Evolutionary conservation across 1,140 invertebrate species (phyloP), one percentile per base, ranked within the genome.

Genomic region (Pseudomyrmex pallidus): DNA sequence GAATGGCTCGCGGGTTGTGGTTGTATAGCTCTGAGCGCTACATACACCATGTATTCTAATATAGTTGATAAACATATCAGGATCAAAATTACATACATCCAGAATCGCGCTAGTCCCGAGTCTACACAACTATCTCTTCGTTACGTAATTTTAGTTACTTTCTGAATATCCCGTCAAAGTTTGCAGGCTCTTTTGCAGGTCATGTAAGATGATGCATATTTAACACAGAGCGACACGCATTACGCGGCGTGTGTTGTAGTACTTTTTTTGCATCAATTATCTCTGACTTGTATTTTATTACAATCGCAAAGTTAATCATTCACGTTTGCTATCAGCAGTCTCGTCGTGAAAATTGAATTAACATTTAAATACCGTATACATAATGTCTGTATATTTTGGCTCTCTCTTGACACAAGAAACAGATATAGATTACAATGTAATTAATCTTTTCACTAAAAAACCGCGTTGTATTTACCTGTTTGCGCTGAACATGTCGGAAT

Each of bases 61-160:
- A 70, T 59, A 78, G 20, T 59, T 17, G 52, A n/a, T 59, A 70
- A 78, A 78, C 52, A n/a, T 59, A 70, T 57, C 66, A 78, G 48
- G 15, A 15, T 12, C 20, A 70, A 78, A 78, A 68, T 78, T 78
- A 59, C 70, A 70, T 20, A 20, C 12, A 44, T 61, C 20, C 61
- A 72, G 8, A 80, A 72, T 80, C 70, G 44, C 20, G 35, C n/a
- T 17, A 46, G 2, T 15, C 10, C 44, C 22, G 44, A 73, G 57
- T 35, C 35, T 9, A 9, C 54, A 20, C 13, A 12, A 1, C 8
- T 61, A 44, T 15, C 2, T 8, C 9, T 15, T 74, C 20, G 13
- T 74, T 73, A 61, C 13, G 48, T 61, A 25, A 7, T 62, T 62
- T 35, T 35, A 35, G 35, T 35, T 35, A 35, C 5, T 25, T 4